Percentiles rank a stretch among this genome's conserved stretches.
phyloP scores from a whole-genome alignment of 2,113 vertebrate genomes.

The Coptodon bakossiorum region DNA sequence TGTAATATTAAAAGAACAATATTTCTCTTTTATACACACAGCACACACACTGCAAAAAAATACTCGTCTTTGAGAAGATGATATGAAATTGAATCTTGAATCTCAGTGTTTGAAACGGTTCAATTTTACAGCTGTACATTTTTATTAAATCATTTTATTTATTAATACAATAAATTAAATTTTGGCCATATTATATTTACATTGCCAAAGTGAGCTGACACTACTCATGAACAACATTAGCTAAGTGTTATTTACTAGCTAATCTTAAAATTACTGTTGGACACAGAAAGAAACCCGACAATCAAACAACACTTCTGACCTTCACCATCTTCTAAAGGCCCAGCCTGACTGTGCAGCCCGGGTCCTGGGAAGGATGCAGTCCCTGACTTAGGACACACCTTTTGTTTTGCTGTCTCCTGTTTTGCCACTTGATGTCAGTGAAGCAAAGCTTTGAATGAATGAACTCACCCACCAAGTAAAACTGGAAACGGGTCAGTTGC shows the following conservation, averaged over 20 bases:
- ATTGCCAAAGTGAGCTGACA: not conserved
- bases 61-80: fast-evolving
- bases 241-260: not conserved
- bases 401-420: fast-evolving
- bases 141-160: not conserved
- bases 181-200: not conserved
- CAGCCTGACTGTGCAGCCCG: not conserved
- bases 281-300: not conserved
- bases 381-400: not conserved
- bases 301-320: not conserved
- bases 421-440: not conserved
- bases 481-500: not conserved
- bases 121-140: not conserved
- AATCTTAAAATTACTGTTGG: not conserved
- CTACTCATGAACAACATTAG: not conserved
- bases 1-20: fast-evolving
- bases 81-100: not conserved
- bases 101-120: not conserved
- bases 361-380: not conserved
- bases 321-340: not conserved
- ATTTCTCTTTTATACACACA: not conserved
- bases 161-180: not conserved
- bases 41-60: fast-evolving
- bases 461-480: not conserved
- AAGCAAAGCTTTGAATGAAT: not conserved